Evolutionary conservation across 2,888 invertebrate species (phyloP).

Genomic region (Dynastes hyllus): DNA sequence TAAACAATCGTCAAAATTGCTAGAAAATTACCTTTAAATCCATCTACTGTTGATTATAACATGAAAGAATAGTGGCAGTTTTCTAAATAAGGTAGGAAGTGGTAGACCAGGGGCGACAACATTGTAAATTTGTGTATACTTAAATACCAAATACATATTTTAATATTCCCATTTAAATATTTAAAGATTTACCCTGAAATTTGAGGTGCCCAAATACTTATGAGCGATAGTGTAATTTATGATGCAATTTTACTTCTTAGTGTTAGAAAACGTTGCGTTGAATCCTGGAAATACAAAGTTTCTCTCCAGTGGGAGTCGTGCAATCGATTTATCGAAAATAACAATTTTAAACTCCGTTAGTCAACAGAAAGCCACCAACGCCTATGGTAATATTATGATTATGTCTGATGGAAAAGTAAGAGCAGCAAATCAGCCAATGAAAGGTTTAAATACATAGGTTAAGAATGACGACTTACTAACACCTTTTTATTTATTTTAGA

Average conservation of each 20-base stretch:
- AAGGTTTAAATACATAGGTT: constrained; percentile 49
- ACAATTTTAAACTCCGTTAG: constrained; percentile 63
- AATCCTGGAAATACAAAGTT: constrained; percentile 62
- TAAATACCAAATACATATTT: too few species aligned
- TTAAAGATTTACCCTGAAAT: too few species aligned
- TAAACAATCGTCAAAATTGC: too few species aligned
- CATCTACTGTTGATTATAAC: too few species aligned
- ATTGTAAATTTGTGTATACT: too few species aligned
- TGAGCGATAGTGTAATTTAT: not conserved
- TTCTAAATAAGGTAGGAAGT: too few species aligned
- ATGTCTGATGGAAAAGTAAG: constrained; percentile 68
- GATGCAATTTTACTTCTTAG: constrained; percentile 59
- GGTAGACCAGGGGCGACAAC: too few species aligned
- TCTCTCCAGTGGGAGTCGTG: constrained; percentile 61
- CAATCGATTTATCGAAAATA: constrained; percentile 66
- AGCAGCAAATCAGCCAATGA: constrained; percentile 56
- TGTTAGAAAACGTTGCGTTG: constrained; percentile 68
- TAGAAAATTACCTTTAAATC: too few species aligned
- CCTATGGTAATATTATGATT: constrained; percentile 64
- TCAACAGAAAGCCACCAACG: constrained; percentile 54
- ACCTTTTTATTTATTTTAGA: constrained; percentile 54
- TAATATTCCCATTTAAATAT: too few species aligned
- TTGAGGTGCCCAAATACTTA: not conserved
- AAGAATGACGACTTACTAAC: not conserved
- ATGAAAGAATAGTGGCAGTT: too few species aligned